A percentile compares a stretch with the other conserved stretches of the same genome.
These are phyloP conservation scores for Palythoa caribaeorum DNA, from an alignment of 92 coral and sea anemone genomes.

Conservation along the genomic window DNA sequence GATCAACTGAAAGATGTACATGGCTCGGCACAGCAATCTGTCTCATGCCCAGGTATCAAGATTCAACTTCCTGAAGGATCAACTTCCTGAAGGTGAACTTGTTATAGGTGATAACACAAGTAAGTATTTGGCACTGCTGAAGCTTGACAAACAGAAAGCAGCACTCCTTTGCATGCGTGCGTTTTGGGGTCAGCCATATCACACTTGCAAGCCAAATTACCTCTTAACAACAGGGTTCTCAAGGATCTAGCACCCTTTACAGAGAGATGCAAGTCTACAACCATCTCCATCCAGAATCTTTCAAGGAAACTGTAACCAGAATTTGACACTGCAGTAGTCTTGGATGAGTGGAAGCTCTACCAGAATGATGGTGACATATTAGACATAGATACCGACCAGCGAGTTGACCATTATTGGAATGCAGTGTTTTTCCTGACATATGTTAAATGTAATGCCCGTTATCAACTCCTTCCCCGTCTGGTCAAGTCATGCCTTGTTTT, in stretches of 20 bases:
- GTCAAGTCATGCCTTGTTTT: no score
- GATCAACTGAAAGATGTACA: no score
- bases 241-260: neutral
- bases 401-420: no score
- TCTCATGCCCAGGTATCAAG: neutral
- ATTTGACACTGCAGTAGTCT: neutral
- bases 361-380: no score
- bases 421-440: no score
- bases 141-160: neutral
- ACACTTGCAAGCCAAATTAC: no score
- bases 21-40: neutral
- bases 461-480: neutral
- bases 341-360: no score
- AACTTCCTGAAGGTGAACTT: no score
- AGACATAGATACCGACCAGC: no score
- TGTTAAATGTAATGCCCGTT: neutral
- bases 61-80: neutral
- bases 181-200: neutral
- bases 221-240: neutral
- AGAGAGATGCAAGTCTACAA: constrained; percentile 6
- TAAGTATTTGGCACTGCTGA: neutral
- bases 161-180: neutral
- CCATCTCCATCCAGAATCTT: no score
- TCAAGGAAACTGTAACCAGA: neutral
- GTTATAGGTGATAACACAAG: no score